Evolutionary conservation across 2,113 vertebrate species (phyloP), one percentile per base, ranked within the genome.

Genomic region (Callospermophilus lateralis): DNA sequence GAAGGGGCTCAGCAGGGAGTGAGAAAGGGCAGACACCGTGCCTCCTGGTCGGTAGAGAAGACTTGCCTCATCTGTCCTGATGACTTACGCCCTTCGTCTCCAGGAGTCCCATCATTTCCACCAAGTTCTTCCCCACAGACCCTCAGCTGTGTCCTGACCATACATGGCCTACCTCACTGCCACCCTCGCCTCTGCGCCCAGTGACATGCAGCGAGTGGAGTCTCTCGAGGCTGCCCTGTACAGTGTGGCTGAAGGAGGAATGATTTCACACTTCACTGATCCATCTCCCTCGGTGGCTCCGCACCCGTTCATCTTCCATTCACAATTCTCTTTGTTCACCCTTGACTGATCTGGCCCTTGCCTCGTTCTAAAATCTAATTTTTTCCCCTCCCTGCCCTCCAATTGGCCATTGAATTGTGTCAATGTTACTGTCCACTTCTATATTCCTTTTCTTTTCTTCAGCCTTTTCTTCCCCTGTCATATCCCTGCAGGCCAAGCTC

Each of bases 361-460:
- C 93, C 67, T 88, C 84, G 22, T 48, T 67, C 53, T 72, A 96
- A 97, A 87, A 48, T 96, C 96, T 94, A 87, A 10, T 83, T 93
- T 96, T 51, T 48, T 74, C 81, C 84, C 89, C 81, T 84, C 67
- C 74, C 89, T 26, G 67, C 9, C 51, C 77, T 63, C 48, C 7
- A 26, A 32, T 42, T 77, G 79, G 78, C 94, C 90, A 34, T 42
- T 30, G 91, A 90, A 81, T 72, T 26, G 61, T 39, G 26, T 89
- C 84, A 39, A 10, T 48, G 24, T 93, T 72, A 81, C 84, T 93
- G 90, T 85, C 95, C 67, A 32, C 78, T 97, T 95, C 84, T 89
- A 6, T 90, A 96, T 74, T 96, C 90, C 90, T 94, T 85, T 55
- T 63, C 70, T 88, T 12, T 80, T 90, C 94, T 80, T 90, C 94